These are phyloP conservation scores for Pollicipes pollicipes DNA, from an alignment of 1,140 invertebrate genomes.

Conservation along the genomic window DNA sequence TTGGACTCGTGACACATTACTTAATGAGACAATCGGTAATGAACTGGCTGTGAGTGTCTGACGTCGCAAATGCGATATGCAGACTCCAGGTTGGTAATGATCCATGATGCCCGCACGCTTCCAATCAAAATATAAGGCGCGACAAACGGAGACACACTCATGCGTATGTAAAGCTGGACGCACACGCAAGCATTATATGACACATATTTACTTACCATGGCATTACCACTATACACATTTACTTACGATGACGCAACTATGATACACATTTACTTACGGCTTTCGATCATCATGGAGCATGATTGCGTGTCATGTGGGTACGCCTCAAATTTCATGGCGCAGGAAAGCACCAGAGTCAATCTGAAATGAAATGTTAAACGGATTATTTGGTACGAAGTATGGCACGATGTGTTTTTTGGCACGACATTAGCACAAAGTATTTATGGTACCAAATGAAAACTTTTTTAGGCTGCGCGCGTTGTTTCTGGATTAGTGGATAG, in stretches of 20 bases:
- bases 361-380: conserved; percentile 30
- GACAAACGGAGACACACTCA: too few relatives aligned
- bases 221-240: neutral
- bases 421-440: too few relatives aligned
- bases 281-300: conserved; percentile 81
- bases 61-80: too few relatives aligned
- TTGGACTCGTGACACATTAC: too few relatives aligned
- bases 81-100: too few relatives aligned
- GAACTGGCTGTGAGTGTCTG: too few relatives aligned
- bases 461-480: neutral
- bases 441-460: neutral
- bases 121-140: too few relatives aligned
- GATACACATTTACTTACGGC: conserved; percentile 43
- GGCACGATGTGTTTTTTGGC: neutral
- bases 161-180: too few relatives aligned
- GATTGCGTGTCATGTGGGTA: conserved; percentile 79
- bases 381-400: neutral
- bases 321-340: conserved; percentile 82
- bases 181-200: too few relatives aligned
- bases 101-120: too few relatives aligned
- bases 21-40: too few relatives aligned
- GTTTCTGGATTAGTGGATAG: too few relatives aligned
- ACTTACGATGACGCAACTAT: neutral
- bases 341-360: conserved; percentile 65
- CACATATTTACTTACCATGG: neutral